Base-by-base conservation (phyloP, 2,113 vertebrate genomes). In the Glaucomys volans region DNA sequence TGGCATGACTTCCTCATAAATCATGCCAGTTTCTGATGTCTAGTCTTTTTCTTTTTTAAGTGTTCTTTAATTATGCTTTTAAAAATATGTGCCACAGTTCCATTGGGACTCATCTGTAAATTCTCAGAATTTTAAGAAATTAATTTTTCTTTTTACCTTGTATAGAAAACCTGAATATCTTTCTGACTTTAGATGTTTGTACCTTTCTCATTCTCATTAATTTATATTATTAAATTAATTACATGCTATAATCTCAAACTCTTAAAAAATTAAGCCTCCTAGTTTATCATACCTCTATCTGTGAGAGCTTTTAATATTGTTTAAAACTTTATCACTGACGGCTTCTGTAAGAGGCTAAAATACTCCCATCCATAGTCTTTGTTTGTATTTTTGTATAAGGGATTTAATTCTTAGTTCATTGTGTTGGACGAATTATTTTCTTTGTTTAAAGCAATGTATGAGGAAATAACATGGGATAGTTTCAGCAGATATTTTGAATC, bases 21-120 rank as follows among this genome's bases (percentile, higher is more conserved):
- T 54, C 20, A 24, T 69, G 16, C 30, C 62, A 77, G 13, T 76
- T 75, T 50, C 18, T 67, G 10, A 87, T 50, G 47, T 91, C 40
- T 75, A 57, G 42, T n/a, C 57, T 81, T 81, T 76, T 59, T 47
- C 44, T 67, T 89, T 59, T 44, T 69, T 84, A 67, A 76, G 40
- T 76, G 5, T 37, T 87, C 30, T 66, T 90, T 94, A 97, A 90
- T 76, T 94, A 85, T 95, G 32, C 52, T 82, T 92, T 82, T 22
- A 86, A 92, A 71, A 94, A 57, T 67, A 47, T 72, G 32, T 16
- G 72, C 20, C 79, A 42, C 50, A 32, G 17, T 72, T 94, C 85
- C 37, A 71, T 16, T 87, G 44, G 69, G 17, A 76, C 8, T 86
- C 30, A 47, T 32, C 22, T 50, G 16, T 54, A 42, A 17, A 66